These are phyloP conservation scores for Ametastegia equiseti DNA, from an alignment of 2,888 invertebrate genomes.

Conservation along the genomic window DNA sequence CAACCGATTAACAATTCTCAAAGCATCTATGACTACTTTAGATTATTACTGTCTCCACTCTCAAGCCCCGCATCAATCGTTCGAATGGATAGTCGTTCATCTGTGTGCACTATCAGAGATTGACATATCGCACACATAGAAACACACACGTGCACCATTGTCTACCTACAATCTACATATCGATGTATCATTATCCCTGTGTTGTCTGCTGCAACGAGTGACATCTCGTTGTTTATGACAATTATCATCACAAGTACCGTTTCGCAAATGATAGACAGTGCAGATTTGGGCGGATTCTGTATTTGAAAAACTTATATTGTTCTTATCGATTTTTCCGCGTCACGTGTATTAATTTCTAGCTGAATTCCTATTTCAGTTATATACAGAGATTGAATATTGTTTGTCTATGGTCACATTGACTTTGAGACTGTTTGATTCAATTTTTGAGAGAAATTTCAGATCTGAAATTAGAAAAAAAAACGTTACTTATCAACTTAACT, in stretches of 20 bases:
- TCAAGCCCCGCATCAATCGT: conserved; percentile 13
- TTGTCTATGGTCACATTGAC: background rate
- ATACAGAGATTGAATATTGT: background rate
- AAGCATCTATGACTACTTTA: background rate
- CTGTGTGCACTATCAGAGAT: background rate
- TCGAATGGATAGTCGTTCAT: background rate
- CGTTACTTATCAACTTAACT: background rate
- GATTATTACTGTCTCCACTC: background rate
- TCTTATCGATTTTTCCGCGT: background rate
- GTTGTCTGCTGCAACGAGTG: background rate
- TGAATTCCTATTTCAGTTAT: background rate
- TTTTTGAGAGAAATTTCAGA: background rate
- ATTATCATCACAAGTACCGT: background rate
- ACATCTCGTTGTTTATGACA: background rate
- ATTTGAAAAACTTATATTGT: background rate
- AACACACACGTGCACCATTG: background rate
- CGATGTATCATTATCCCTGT: background rate
- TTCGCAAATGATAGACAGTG: background rate
- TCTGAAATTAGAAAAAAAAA: background rate
- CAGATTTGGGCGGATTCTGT: background rate
- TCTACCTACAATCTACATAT: background rate
- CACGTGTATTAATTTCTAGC: background rate
- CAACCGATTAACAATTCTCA: background rate
- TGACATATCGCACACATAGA: background rate
- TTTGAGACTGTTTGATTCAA: background rate